Evolutionary conservation across 2,113 vertebrate genomes (phyloP), one percentile per base, ranked within the genome.

Genomic region (Eptatretus burgeri): DNA sequence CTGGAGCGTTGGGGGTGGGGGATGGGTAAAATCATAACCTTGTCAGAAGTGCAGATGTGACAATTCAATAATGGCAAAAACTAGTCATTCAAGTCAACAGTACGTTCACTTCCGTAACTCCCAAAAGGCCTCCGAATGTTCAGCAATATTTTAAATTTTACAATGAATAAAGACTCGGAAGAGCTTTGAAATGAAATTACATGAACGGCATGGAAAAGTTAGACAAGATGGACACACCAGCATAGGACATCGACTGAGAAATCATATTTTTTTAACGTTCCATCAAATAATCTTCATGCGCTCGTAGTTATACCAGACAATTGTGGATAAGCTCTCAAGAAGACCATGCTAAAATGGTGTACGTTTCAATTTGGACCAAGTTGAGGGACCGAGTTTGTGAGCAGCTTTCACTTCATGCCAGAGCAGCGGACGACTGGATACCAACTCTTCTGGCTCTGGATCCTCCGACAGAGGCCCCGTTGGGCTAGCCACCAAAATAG

Each of bases 401-500:
- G 72, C 66, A 0, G 70, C 70, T 51, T 72, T 79, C 13, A 96
- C 80, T 0, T 96, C 88, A 2, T 72, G 72, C 86, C 85, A 96
- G 72, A 88, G 76, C 69, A 91, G 72, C 60, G 66, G 76, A 10
- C 69, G 71, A 69, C 82, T 69, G 0, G 77, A 78, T 65, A 89
- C 74, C 2, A 83, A 81, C 5, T 80, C 76, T 64, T 78, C 74
- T 0, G 74, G 74, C 62, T 87, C 81, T 0, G 81, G 79, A 1
- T 81, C 70, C 27, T 70, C 51, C 0, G 76, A 74, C 10, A 75
- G 56, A 0, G 68, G 18, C 0, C 75, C 73, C 49, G 65, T 67
- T 0, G 89, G 91, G 9, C 75, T 75, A 0, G 87, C 86, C 13
- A 85, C 83, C 1, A 95, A 69, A 0, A 77, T n/a, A 49, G 91